Conservation (phyloP, 2,797 vertebrate genomes). For the Varecia variegata region DNA sequence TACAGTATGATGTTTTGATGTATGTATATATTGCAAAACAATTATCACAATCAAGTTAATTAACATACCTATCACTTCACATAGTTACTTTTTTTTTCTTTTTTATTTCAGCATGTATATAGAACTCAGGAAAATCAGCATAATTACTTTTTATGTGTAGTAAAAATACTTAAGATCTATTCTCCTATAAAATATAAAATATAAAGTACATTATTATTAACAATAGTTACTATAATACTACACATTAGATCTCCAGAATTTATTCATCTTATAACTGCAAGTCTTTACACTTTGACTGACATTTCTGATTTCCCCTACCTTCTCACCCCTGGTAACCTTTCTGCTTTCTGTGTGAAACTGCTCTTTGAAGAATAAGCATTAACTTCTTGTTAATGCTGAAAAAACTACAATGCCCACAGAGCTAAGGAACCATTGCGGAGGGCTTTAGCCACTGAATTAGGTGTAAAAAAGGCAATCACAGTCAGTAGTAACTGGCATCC, state of each 20-base stretch:
- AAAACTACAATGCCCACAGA: accelerated
- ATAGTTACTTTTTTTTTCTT: not conserved
- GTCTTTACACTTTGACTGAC: too few relatives aligned
- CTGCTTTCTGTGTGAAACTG: not conserved
- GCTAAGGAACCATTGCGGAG: not conserved
- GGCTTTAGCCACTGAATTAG: not conserved
- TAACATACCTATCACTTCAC: not conserved
- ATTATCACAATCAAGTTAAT: not conserved
- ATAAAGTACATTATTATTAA: not conserved
- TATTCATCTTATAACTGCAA: not conserved
- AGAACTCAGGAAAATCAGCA: not conserved
- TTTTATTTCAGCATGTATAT: too few relatives aligned
- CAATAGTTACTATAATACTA: not conserved
- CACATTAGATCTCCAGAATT: not conserved
- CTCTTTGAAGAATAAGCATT: not conserved
- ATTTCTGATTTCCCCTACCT: not conserved
- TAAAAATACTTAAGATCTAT: not conserved
- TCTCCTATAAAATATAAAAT: not conserved
- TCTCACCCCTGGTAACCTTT: not conserved
- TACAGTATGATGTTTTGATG: not conserved
- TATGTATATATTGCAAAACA: not conserved
- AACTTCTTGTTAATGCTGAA: not conserved
- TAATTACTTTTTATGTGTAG: not conserved
- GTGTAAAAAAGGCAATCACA: not conserved
- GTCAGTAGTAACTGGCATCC: slow-evolving; percentile 28